Evolutionary conservation across 2,888 invertebrate species (phyloP).

Genomic region (Rhopalosiphum nymphaeae): DNA sequence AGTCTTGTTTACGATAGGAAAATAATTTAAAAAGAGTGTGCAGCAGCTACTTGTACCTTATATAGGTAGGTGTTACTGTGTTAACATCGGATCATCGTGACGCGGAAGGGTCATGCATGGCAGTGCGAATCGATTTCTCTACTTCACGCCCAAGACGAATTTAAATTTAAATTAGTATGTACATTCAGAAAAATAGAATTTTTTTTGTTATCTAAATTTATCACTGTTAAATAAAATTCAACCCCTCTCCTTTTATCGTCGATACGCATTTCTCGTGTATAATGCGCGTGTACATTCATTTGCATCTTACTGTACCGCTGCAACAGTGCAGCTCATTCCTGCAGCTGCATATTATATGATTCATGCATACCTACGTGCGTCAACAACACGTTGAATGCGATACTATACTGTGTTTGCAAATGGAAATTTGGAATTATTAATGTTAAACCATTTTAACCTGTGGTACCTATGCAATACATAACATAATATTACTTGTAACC

Average conservation of each 20-base stretch:
- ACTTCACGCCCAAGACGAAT: not conserved
- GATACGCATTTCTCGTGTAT: not conserved
- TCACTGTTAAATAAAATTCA: not conserved
- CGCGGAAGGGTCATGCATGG: not conserved
- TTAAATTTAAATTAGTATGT: not conserved
- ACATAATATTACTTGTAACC: not conserved
- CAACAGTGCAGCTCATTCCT: not conserved
- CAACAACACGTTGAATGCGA: too few relatives aligned
- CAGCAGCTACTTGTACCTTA: too few relatives aligned
- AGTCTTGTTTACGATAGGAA: too few relatives aligned
- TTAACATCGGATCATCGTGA: not conserved
- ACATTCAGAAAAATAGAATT: not conserved
- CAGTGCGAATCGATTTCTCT: not conserved
- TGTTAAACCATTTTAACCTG: too few relatives aligned
- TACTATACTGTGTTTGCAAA: not conserved
- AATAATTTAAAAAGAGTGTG: too few relatives aligned
- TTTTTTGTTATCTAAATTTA: not conserved
- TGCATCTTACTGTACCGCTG: too few relatives aligned
- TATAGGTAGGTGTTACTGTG: too few relatives aligned
- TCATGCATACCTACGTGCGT: not conserved
- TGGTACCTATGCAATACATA: not conserved
- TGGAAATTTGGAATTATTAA: too few relatives aligned
- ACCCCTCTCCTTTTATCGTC: not conserved
- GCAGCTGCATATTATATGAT: not conserved
- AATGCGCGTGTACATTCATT: not conserved